Evolutionary conservation across 2,797 vertebrate genomes (phyloP).

Genomic region (Acanthornis magna): DNA sequence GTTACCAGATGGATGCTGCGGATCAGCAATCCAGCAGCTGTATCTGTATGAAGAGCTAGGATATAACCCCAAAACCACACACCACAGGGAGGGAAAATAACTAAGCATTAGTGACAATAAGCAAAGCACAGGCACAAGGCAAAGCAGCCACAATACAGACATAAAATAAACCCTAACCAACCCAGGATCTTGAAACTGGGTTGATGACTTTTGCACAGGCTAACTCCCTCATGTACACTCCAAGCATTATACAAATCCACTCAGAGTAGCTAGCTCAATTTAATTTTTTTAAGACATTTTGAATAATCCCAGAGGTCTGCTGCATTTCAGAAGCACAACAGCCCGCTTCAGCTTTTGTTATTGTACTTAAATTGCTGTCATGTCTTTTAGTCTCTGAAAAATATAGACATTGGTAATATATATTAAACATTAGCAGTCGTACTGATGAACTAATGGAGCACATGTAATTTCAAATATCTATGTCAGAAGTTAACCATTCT

Average conservation of each 20-base stretch:
- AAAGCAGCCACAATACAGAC: constrained; percentile 77
- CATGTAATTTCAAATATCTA: neutral
- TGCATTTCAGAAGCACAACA: neutral
- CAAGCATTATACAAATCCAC: neutral
- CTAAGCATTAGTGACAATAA: constrained; percentile 85
- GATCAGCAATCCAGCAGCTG: constrained; percentile 92
- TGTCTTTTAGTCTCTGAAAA: neutral
- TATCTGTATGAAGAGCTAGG: constrained; percentile 98
- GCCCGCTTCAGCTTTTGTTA: neutral
- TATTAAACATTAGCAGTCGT: neutral
- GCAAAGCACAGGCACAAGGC: constrained; percentile 77
- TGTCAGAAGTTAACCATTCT: neutral
- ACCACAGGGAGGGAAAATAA: constrained; percentile 89
- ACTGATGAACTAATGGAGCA: neutral
- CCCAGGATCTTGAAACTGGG: neutral
- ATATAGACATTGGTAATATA: neutral
- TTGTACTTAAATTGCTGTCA: neutral
- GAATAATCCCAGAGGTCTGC: neutral
- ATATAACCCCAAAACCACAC: constrained; percentile 88
- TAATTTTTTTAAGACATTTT: neutral
- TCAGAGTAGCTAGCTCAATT: neutral
- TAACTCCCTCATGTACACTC: neutral
- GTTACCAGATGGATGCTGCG: constrained; percentile 95
- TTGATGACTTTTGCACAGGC: neutral
- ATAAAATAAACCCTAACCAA: constrained; percentile 30